These are phyloP conservation scores for Papilio dardanus DNA, from an alignment of 1,140 invertebrate genomes.

Conservation along the genomic window DNA sequence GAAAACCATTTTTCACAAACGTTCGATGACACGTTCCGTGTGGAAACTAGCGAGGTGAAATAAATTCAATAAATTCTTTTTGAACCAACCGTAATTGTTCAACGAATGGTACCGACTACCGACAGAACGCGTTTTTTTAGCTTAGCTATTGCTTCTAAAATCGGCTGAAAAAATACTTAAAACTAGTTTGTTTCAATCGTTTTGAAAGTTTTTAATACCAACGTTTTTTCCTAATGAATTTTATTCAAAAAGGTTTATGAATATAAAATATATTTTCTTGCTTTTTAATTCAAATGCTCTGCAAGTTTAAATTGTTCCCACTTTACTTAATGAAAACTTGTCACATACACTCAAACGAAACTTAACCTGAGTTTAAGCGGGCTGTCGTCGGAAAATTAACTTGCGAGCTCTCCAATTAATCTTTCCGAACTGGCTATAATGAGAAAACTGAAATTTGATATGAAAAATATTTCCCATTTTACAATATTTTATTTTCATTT, in stretches of 20 bases:
- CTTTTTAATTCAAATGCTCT: background rate
- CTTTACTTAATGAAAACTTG: background rate
- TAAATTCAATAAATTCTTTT: too few species aligned
- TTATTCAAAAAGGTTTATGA: too few species aligned
- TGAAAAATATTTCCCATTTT: background rate
- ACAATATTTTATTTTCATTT: background rate
- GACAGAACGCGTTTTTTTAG: background rate
- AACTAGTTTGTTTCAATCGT: background rate
- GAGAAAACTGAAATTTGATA: background rate
- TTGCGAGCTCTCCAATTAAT: conserved; percentile 10
- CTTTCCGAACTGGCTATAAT: background rate
- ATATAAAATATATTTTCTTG: background rate
- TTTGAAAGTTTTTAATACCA: background rate
- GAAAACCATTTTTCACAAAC: too few species aligned
- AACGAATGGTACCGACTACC: too few species aligned
- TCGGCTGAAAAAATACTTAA: background rate
- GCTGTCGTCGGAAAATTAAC: background rate
- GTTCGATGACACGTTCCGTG: too few species aligned
- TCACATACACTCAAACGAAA: background rate
- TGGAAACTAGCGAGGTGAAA: too few species aligned
- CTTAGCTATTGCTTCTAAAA: background rate
- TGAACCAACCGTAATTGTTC: too few species aligned
- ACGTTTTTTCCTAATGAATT: too few species aligned
- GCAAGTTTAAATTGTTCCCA: background rate
- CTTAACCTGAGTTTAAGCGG: background rate